A percentile compares a stretch with the other conserved stretches of the same genome.
Conservation (phyloP, 2,888 invertebrate genomes). For the Lycocerus yunnanus region DNA sequence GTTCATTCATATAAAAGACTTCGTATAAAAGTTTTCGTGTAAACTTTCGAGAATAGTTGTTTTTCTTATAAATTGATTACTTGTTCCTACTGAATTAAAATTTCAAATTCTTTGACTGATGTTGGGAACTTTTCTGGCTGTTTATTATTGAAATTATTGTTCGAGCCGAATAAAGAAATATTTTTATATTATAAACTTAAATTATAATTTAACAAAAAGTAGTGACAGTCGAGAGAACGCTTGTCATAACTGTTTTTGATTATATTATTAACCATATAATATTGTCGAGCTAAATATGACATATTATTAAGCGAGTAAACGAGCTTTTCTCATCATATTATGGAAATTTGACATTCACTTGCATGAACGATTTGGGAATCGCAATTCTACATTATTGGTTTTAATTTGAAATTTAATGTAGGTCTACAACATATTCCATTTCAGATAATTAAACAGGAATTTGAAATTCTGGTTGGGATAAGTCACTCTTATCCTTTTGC, state of each 20-base stretch:
- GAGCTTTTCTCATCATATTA: slow-evolving; percentile 13
- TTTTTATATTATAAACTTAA: no score
- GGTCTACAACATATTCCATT: not conserved
- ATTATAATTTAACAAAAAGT: not conserved
- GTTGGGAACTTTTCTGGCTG: no score
- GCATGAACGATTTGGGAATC: slow-evolving; percentile 2
- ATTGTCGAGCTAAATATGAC: slow-evolving; percentile 6
- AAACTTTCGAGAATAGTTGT: no score
- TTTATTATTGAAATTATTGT: no score
- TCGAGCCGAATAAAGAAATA: no score
- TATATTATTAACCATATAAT: not conserved
- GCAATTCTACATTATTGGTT: not conserved
- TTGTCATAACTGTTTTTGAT: not conserved
- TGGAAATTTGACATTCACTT: slow-evolving; percentile 11
- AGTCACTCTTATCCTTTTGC: not conserved
- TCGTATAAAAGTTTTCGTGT: no score
- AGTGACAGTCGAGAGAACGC: not conserved
- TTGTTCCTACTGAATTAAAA: no score
- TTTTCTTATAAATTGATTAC: not conserved
- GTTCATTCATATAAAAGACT: no score
- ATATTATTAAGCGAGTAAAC: slow-evolving; percentile 10
- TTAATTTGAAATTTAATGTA: not conserved
- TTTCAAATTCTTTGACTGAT: no score
- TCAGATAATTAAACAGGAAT: not conserved
- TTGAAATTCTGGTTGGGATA: not conserved